Conservation (phyloP, 2,888 invertebrate genomes). For the Drosophila bunnanda region DNA sequence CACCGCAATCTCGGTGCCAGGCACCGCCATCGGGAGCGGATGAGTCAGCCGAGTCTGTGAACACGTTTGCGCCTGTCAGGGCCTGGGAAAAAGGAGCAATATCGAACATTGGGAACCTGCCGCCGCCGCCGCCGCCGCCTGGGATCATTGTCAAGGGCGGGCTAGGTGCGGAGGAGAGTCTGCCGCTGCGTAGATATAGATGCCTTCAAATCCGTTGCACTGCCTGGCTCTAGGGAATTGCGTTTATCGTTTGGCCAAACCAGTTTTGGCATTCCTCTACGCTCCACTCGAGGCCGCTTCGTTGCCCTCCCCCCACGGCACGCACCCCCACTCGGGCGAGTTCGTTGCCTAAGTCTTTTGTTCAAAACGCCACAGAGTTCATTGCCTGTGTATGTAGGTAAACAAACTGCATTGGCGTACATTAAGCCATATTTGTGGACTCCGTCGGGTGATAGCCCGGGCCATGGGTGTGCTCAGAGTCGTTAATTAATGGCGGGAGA, state of each 20-base stretch:
- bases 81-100: conserved; percentile 68
- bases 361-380: conserved; percentile 67
- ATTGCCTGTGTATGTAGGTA: conserved; percentile 58
- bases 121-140: conserved; percentile 23
- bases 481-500: conserved; percentile 27
- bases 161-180: conserved; percentile 1
- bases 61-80: conserved; percentile 64
- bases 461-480: conserved; percentile 6
- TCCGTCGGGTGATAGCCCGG: conserved; percentile 6
- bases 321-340: conserved; percentile 38
- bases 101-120: conserved; percentile 38
- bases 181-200: conserved; percentile 35
- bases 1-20: conserved; percentile 45
- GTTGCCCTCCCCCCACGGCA: not conserved
- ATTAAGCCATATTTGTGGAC: conserved; percentile 47
- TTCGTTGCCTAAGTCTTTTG: conserved; percentile 80
- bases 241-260: conserved; percentile 55
- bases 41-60: conserved; percentile 45
- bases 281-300: conserved; percentile 2
- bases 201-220: conserved; percentile 64
- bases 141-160: conserved; percentile 24
- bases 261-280: conserved; percentile 63
- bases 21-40: conserved; percentile 21
- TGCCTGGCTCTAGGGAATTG: conserved; percentile 51
- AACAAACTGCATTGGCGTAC: conserved; percentile 25